Conservation (phyloP, 2,888 invertebrate species). For the Stenodema calcarata region DNA sequence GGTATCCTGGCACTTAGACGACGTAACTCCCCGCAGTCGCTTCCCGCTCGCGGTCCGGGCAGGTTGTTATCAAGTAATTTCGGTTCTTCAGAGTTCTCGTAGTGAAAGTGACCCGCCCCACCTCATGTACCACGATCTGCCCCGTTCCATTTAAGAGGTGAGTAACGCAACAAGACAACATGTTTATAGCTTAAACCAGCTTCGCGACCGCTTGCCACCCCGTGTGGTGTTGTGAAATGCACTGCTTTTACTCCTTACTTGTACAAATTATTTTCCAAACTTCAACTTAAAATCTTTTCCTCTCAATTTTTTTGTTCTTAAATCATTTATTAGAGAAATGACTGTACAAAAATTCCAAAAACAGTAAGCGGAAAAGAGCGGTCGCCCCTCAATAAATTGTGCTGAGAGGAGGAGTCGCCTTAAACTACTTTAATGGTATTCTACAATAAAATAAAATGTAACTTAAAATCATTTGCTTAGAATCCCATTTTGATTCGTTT, state of each 20-base stretch:
- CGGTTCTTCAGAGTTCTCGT: neutral
- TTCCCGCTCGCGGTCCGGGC: neutral
- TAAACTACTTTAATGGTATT: too few species aligned
- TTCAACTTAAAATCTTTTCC: too few species aligned
- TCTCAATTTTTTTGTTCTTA: too few species aligned
- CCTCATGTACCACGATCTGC: neutral
- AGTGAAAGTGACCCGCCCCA: neutral
- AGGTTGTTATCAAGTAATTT: neutral
- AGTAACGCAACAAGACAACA: neutral
- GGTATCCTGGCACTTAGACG: neutral
- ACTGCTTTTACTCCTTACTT: neutral
- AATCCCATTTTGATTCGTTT: too few species aligned
- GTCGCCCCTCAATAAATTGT: too few species aligned
- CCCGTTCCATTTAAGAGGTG: neutral
- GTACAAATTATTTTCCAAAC: too few species aligned
- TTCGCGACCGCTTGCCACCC: neutral
- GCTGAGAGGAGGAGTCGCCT: too few species aligned
- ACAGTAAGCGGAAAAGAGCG: too few species aligned
- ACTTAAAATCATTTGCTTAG: too few species aligned
- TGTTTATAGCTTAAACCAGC: neutral
- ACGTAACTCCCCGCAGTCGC: slow-evolving; percentile 7
- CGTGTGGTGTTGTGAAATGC: neutral
- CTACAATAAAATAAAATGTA: too few species aligned
- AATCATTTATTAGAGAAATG: too few species aligned
- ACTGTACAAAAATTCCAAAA: too few species aligned